Evolutionary conservation across 2,888 invertebrate species (phyloP), one percentile per base, ranked within the genome.

Genomic region (Tachina lurida): DNA sequence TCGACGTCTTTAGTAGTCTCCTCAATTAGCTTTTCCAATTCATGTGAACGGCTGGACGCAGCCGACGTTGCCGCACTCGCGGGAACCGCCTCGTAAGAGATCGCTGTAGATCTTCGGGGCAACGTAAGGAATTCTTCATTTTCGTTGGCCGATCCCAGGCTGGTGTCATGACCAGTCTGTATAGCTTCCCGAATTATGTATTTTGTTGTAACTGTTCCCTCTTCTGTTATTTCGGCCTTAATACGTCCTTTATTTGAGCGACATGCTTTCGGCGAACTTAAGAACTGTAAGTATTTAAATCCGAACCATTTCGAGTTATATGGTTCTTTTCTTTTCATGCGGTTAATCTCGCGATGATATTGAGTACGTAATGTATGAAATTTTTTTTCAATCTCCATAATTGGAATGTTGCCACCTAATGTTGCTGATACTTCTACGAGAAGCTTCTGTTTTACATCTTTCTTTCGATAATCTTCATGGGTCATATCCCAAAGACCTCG

Each of bases 311-410:
- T 93, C 17, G 94, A 94, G 82, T 93, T 93, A 10, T 94, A 94
- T 5, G 94, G 94, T 75, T 94, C 94, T 1, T 93, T 94, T 41
- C 94, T 92, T 15, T 93, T 92, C 92, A 94, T 94, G 54, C 94
- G 93, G 58, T 93, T 94, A 8, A 94, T 94, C 88, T 95, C 95
- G 9, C 95, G 93, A 88, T 95, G 95, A 87, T 95, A 95, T 84
- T 95, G 95, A 1, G 95, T 95, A 7, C 95, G 93, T 54, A 95
- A 91, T 82, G 95, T 95, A 87, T 95, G 95, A 73, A 95, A 94
- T 87, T 95, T 95, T 88, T 94, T 95, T 2, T 94, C 94, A 41
- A 94, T 92, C 87, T 95, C 95, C 7, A 93, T 92, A 39, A 91
- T 90, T 0, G 92, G 90, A 80, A 92, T 91, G 39, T 89, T 90